Evolutionary conservation across 2,888 invertebrate species (phyloP), one percentile per base, ranked within the genome.

Genomic region (Drosophila diplacantha): DNA sequence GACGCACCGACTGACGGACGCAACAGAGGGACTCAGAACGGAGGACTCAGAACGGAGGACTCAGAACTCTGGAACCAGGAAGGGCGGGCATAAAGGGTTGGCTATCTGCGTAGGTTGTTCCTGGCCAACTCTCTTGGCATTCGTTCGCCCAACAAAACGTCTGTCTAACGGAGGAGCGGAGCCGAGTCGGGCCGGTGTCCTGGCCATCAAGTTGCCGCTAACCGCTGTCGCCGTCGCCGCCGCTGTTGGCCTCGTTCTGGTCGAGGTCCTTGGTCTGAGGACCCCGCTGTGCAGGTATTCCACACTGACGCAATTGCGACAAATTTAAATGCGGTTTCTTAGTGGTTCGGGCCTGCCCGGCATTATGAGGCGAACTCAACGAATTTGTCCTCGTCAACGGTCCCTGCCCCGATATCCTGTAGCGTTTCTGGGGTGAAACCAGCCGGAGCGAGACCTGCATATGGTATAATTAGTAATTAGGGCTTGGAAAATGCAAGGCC

Each of bases 261-360:
- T 56, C 73, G 39, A 81, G 78, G 35, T 76, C 51, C 60, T 63
- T 51, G 51, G 60, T 20, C 53, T 31, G 8, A 46, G 54, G 35
- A 35, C 29, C 64, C 35, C 35, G 52, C 83, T 62, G 68, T 46
- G 47, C 60, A 64, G 54, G 58, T 64, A 38, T 70, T 64, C 49
- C 72, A 59, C 68, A 73, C 71, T 83, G 78, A 69, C 78, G 78
- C 82, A 83, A 78, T 81, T 81, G 84, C 80, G 83, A 84, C 80
- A 81, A 81, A 84, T 81, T 81, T 84, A 81, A 81, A 81, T 81
- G 80, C 80, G 80, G 80, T 84, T 81, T 69, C 72, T 67, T 69
- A 43, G 61, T 64, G 64, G 61, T 64, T 41, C 39, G 38, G 26
- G 20, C 43, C 51, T 35, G 56, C 20, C 57, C 5, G 47, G 46